Conservation (phyloP, 2,888 invertebrate genomes). For the Cerceris ruficornis region DNA sequence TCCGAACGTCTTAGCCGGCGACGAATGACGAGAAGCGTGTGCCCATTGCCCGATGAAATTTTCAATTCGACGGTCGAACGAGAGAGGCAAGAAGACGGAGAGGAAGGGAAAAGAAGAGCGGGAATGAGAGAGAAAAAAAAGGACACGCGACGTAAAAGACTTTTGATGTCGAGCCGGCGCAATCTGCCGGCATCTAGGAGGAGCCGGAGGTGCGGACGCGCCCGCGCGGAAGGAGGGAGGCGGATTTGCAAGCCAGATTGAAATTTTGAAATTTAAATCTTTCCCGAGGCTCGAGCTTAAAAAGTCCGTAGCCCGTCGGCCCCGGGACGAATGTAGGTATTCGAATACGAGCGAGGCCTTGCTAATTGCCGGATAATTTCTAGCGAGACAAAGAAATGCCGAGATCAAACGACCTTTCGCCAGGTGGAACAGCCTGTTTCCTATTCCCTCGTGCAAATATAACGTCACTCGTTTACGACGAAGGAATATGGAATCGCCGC, state of each 20-base stretch:
- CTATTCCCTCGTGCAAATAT: slow-evolving; percentile 12
- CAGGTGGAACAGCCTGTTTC: slow-evolving; percentile 10
- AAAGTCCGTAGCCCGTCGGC: slow-evolving; percentile 69
- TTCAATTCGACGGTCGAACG: slow-evolving; percentile 63
- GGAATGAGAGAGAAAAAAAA: slow-evolving; percentile 51
- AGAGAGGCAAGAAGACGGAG: slow-evolving; percentile 14
- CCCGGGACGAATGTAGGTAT: slow-evolving; percentile 72
- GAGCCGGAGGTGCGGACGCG: slow-evolving; percentile 63
- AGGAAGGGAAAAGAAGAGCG: slow-evolving; percentile 18
- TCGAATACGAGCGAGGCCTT: slow-evolving; percentile 70
- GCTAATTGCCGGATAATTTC: slow-evolving; percentile 79
- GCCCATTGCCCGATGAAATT: slow-evolving; percentile 58
- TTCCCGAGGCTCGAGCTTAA: slow-evolving; percentile 78
- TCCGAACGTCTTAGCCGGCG: not conserved
- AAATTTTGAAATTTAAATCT: slow-evolving; percentile 84
- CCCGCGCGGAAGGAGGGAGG: slow-evolving; percentile 66
- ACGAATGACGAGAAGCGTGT: not conserved
- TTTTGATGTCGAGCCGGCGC: slow-evolving; percentile 78
- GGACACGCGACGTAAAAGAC: slow-evolving; percentile 76
- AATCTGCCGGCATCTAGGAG: slow-evolving; percentile 74
- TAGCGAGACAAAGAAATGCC: slow-evolving; percentile 50
- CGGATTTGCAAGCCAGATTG: slow-evolving; percentile 84
- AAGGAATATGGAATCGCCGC: no score
- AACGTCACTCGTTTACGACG: no score
- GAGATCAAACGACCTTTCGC: slow-evolving; percentile 60